Evolutionary conservation across 2,797 vertebrate genomes (phyloP), one percentile per base, ranked within the genome.

Genomic region (Mionectes olivaceus): DNA sequence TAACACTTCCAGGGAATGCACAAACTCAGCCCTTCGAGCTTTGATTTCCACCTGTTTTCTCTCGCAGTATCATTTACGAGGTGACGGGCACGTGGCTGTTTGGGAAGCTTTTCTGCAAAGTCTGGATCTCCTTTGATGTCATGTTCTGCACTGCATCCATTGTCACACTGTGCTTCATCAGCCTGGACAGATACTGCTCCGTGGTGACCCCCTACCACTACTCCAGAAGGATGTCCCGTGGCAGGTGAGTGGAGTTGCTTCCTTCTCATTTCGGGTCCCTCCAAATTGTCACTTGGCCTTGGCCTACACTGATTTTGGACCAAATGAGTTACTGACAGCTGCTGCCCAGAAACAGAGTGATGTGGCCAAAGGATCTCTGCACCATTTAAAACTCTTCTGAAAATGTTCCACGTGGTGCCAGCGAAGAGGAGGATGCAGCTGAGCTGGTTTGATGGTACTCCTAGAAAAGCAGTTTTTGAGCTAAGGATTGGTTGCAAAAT

Each of bases 131-230:
- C 75, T 99, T 98, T 22, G 98, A 99, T 18, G 99, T 99, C 90
- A 98, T 99, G 98, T 99, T 98, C 95, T 99, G 98, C 97, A 99
- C 98, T 0, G 98, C 98, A 0, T 99, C 98, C 94, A 99, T 99
- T 7, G 98, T 99, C 86, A 98, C 98, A 4, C 96, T 99, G 97
- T 99, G 98, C 94, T 98, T 98, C 73, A 99, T 99, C 49, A 99
- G 98, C 70, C 94, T 99, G 97, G 98, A 99, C 94, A 97, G 98
- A 18, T 99, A 98, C 96, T 99, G 98, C 81, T 98, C 97, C 0
- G 97, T 98, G 56, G 97, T 98, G 57, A 97, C 98, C 5, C 98
- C 98, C 1, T 96, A 96, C 74, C 95, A 95, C 88, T 98, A 98
- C 37, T 97, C 97, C 21, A 97, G 77, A 47, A 97, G 98, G 87